Evolutionary conservation across 1,140 invertebrate genomes (phyloP).

Genomic region (Matsumurasca onukii): DNA sequence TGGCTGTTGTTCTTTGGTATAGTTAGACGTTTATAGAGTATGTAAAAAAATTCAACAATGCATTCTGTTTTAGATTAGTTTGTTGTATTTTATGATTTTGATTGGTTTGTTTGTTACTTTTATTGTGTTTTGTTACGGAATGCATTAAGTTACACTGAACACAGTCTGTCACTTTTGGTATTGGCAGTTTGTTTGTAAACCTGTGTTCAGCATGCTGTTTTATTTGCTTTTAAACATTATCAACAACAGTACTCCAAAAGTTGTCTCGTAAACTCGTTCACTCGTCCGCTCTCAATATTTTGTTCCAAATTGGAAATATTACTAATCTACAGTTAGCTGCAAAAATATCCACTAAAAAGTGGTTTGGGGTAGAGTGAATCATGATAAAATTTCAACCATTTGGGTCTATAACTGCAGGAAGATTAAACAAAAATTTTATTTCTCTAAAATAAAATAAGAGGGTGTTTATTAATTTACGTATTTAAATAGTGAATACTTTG

Average conservation of each 20-base stretch:
- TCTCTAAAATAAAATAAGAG: too few relatives aligned
- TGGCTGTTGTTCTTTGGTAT: constrained; percentile 1
- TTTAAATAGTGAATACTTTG: too few relatives aligned
- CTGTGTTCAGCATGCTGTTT: constrained; percentile 25
- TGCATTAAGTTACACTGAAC: constrained; percentile 11
- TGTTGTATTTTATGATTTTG: not conserved
- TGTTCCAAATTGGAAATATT: too few relatives aligned
- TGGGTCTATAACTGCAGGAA: too few relatives aligned
- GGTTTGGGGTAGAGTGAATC: too few relatives aligned
- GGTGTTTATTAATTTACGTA: too few relatives aligned
- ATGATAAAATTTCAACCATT: too few relatives aligned
- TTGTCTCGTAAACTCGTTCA: too few relatives aligned
- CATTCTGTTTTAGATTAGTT: constrained; percentile 1
- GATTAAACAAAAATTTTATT: too few relatives aligned
- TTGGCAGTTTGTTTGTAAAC: not conserved
- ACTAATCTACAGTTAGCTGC: too few relatives aligned
- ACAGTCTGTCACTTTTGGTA: not conserved
- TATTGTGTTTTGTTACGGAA: not conserved
- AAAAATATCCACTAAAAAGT: too few relatives aligned
- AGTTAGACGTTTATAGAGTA: not conserved
- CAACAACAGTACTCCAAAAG: constrained; percentile 5
- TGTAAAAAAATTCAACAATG: not conserved
- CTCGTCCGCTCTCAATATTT: too few relatives aligned
- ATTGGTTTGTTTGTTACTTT: not conserved
- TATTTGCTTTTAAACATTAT: constrained; percentile 19